Conservation (phyloP, 2,888 invertebrate genomes). For the Ophion ellenae region DNA sequence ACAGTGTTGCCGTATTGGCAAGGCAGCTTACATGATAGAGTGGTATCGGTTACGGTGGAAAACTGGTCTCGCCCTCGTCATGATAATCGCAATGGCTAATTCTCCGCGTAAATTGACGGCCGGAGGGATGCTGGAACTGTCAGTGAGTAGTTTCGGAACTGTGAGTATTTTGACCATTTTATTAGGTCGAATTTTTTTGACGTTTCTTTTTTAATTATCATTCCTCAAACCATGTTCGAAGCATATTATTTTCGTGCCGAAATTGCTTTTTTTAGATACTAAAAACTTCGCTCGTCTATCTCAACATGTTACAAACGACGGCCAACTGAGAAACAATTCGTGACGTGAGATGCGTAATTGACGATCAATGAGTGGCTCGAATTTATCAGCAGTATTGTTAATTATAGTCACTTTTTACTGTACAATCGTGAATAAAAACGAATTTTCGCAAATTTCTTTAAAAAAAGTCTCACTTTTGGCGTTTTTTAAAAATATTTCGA, state of each 20-base stretch:
- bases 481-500: too few species aligned
- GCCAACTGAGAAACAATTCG: not conserved
- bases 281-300: constrained; percentile 59
- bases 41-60: constrained; percentile 70
- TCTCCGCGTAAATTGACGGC: constrained; percentile 70
- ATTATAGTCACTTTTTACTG: not conserved
- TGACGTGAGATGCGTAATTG: not conserved
- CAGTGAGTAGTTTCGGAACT: constrained; percentile 68
- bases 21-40: constrained; percentile 65
- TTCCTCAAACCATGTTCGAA: not conserved
- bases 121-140: constrained; percentile 72
- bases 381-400: not conserved
- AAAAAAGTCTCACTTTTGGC: too few species aligned
- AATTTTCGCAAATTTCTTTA: too few species aligned
- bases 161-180: constrained; percentile 64
- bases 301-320: constrained; percentile 62
- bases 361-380: not conserved
- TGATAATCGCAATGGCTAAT: constrained; percentile 69
- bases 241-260: not conserved
- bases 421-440: too few species aligned
- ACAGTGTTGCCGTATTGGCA: constrained; percentile 64
- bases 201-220: not conserved
- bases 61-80: constrained; percentile 61
- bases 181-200: too few species aligned
- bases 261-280: constrained; percentile 42